Percentiles rank a stretch among this genome's conserved stretches.
phyloP scores from a whole-genome alignment of 92 coral and sea anemone species.

The Ricordea florida region DNA sequence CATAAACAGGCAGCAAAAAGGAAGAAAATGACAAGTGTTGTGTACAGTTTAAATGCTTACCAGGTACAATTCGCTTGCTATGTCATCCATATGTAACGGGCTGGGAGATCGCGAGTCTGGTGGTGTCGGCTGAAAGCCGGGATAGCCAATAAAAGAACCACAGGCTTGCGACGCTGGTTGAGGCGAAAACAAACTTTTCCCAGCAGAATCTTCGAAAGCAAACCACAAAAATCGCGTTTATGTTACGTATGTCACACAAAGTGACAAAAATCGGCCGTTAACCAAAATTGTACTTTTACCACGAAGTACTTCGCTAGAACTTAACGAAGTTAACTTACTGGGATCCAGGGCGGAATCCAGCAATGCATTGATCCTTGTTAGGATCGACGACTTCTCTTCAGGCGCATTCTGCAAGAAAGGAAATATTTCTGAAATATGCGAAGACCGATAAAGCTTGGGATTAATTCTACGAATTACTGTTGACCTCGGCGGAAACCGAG shows the following conservation, averaged over 20 bases:
- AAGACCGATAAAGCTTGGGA: background rate
- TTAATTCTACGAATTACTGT: background rate
- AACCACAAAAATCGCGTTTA: background rate
- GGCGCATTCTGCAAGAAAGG: conserved; percentile 16
- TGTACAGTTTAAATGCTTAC: too few species aligned
- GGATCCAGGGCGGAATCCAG: conserved; percentile 89
- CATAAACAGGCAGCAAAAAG: too few species aligned
- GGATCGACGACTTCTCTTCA: conserved; percentile 64
- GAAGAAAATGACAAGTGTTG: too few species aligned
- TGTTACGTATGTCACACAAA: background rate
- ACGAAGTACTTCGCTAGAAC: background rate
- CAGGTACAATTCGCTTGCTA: conserved; percentile 49
- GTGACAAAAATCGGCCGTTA: too few species aligned
- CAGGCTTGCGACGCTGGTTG: conserved; percentile 52
- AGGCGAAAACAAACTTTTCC: conserved; percentile 71
- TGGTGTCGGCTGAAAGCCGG: conserved; percentile 86
- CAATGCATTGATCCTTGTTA: conserved; percentile 82
- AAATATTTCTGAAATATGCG: background rate
- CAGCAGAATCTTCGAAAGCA: conserved; percentile 62
- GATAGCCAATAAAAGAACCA: conserved; percentile 37
- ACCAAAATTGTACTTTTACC: background rate
- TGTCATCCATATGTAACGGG: conserved; percentile 80
- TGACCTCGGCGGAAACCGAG: conserved; percentile 8
- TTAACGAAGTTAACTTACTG: conserved; percentile 58
- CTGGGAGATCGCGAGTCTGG: conserved; percentile 94